Evolutionary conservation across 2,113 vertebrate species (phyloP).

Genomic region (Oryzias melastigma): DNA sequence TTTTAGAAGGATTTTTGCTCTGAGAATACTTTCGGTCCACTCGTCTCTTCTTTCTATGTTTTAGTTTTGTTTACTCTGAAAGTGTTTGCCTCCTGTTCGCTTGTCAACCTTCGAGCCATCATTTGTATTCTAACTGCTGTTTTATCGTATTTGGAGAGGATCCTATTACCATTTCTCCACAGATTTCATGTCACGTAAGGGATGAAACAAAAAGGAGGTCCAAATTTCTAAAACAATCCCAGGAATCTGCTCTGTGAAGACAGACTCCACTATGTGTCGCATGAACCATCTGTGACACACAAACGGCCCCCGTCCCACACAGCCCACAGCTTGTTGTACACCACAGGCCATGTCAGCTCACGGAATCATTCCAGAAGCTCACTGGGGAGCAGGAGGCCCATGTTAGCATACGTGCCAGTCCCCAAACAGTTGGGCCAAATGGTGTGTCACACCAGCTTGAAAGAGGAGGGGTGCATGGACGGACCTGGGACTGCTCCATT

Average conservation of each 20-base stretch:
- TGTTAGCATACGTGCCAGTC: constrained; percentile 34
- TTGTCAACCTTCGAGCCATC: constrained; percentile 34
- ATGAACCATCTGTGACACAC: constrained; percentile 47
- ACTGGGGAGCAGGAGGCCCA: constrained; percentile 23
- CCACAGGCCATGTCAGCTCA: constrained; percentile 47
- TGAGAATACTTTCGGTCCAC: too few relatives aligned
- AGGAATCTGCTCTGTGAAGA: constrained; percentile 43
- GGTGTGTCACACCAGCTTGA: constrained; percentile 46
- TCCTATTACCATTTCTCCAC: not conserved
- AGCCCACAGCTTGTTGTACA: constrained; percentile 49
- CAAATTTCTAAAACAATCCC: constrained; percentile 36
- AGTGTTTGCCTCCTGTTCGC: constrained; percentile 8
- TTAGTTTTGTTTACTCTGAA: constrained; percentile 5
- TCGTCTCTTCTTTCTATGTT: constrained; percentile 1
- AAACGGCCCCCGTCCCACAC: constrained; percentile 31
- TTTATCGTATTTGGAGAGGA: constrained; percentile 5
- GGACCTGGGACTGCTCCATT: constrained; percentile 41
- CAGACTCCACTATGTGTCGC: constrained; percentile 21
- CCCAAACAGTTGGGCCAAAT: constrained; percentile 42
- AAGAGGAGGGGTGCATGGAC: constrained; percentile 22
- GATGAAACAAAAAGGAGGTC: constrained; percentile 7
- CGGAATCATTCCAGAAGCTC: constrained; percentile 30
- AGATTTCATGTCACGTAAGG: constrained; percentile 3
- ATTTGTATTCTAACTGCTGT: constrained; percentile 15
- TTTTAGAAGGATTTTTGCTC: too few relatives aligned